phyloP scores from a whole-genome alignment of 2,113 vertebrate genomes.

The rabbit (Oryctolagus cuniculus) region mOryCun1.1 NC_091441.1:119707001-119707500 shows the following conservation, averaged over 20 bases:
- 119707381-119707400: conserved; percentile 48
- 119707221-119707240: not conserved
- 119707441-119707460: not conserved
- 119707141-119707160: not conserved
- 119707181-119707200: not conserved
- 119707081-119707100: not conserved
- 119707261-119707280: conserved; percentile 58
- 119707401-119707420: conserved; percentile 26
- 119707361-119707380: not conserved
- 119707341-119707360: conserved; percentile 49
- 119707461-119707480: not conserved
- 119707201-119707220: conserved; percentile 37
- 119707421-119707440: not conserved
- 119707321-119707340: conserved; percentile 56
- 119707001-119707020: not conserved
- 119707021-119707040: not conserved
- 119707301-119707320: conserved; percentile 33
- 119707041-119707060: not conserved
- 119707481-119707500: not conserved
- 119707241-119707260: conserved; percentile 7
- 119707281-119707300: conserved; percentile 59
- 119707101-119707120: conserved; percentile 22
- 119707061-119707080: not conserved
- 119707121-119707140: conserved; percentile 11
- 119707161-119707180: not conserved